Evolutionary conservation across 1,140 invertebrate genomes (phyloP).

Genomic region (Papilio polyxenes): DNA sequence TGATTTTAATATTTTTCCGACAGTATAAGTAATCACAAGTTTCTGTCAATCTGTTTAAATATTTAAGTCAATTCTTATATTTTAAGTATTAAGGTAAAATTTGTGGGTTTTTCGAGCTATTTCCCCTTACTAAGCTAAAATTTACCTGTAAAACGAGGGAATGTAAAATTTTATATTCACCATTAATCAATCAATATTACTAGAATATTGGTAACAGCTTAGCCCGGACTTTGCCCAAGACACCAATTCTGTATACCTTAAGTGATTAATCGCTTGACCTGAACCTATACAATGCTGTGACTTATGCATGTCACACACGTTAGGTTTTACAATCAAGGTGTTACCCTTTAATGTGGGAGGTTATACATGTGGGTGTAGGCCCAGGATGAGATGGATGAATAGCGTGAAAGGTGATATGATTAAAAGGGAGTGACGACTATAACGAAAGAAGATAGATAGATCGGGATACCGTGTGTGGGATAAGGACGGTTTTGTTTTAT

Average conservation of each 20-base stretch:
- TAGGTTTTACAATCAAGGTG: not conserved
- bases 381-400: too few species aligned
- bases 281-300: slow-evolving; percentile 16
- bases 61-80: too few species aligned
- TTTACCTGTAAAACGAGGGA: not conserved
- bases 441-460: too few species aligned
- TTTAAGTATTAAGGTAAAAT: too few species aligned
- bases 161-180: not conserved
- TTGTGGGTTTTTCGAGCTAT: too few species aligned
- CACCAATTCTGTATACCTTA: slow-evolving; percentile 20
- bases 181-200: not conserved
- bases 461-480: too few species aligned
- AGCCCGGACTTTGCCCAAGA: slow-evolving; percentile 8
- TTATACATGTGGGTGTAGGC: not conserved
- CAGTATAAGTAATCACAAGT: too few species aligned
- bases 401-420: too few species aligned
- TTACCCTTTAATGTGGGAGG: not conserved
- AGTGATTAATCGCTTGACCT: slow-evolving; percentile 30
- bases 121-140: not conserved
- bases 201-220: not conserved
- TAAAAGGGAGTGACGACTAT: too few species aligned
- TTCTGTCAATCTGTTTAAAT: too few species aligned
- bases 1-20: too few species aligned
- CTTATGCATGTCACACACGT: slow-evolving; percentile 2
- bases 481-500: too few species aligned